Conservation (phyloP, 2,113 vertebrate genomes). For the Fregata magnificens region DNA sequence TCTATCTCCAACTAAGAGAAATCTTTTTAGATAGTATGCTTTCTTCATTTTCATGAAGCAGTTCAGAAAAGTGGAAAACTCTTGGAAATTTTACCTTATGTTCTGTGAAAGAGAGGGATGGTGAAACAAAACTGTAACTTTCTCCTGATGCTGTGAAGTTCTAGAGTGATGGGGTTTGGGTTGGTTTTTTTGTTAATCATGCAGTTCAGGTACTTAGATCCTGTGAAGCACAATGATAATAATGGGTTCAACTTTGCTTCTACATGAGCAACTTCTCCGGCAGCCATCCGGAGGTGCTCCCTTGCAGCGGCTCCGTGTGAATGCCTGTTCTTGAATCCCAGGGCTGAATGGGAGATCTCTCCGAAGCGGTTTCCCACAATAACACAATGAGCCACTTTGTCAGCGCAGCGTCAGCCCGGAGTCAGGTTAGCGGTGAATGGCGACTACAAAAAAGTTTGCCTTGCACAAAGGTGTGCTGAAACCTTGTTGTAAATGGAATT, state of each 20-base stretch:
- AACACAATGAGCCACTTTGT: conserved; percentile 72
- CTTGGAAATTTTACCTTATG: not conserved
- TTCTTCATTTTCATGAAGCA: not conserved
- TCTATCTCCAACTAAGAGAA: not conserved
- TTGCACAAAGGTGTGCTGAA: conserved; percentile 63
- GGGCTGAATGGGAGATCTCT: conserved; percentile 74
- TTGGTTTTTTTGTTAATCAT: not conserved
- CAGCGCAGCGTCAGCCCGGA: conserved; percentile 47
- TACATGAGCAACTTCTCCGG: conserved; percentile 15
- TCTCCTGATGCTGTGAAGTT: not conserved
- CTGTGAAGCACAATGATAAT: not conserved
- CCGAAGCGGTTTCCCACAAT: conserved; percentile 74
- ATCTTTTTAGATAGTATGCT: not conserved
- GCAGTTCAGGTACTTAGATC: not conserved
- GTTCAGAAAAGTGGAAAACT: not conserved
- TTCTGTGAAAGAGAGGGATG: not conserved
- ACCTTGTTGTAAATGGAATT: not conserved
- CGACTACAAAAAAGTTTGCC: not conserved
- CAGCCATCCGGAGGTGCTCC: conserved; percentile 62
- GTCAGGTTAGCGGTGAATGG: conserved; percentile 55
- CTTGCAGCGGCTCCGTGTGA: conserved; percentile 59
- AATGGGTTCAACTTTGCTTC: not conserved
- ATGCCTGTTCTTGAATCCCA: conserved; percentile 34
- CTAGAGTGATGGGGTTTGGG: fast-evolving
- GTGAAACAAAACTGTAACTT: not conserved